Evolutionary conservation across 1,140 invertebrate species (phyloP), one percentile per base, ranked within the genome.

Genomic region (Copidosoma floridanum): DNA sequence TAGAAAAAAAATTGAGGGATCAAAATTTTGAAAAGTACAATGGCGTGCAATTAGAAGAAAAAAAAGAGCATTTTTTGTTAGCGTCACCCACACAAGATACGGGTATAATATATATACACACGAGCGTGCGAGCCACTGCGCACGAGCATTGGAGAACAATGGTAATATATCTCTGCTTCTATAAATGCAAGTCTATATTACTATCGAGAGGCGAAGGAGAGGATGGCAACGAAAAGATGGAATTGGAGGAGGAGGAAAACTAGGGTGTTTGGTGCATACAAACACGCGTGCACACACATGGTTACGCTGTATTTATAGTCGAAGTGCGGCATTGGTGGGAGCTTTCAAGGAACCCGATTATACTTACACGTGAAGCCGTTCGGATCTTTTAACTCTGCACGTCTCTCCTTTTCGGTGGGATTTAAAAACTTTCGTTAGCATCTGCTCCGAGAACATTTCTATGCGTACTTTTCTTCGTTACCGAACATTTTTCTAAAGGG

Each of bases 121-220:
- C 16, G 41, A 18, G 26, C 27, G 40, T 20, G 27, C 35, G 27
- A 21, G n/a, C 35, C 50, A 32, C 12, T 23, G 20, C 47, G 43
- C 52, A 40, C 55, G 26, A 32, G 29, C 54, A 56, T 43, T 50
- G 57, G 46, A 57, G 40, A 56, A 56, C 52, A 63, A 50, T 57
- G 57, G 55, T 63, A 54, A 53, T n/a, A 55, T 63, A 55, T 63
- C 55, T 53, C 54, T 63, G 55, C 61, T 63, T 57, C 55, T 56
- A 62, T 57, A 43, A 62, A 57, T 62, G 52, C 60, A 56, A 56
- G 47, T 62, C 47, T 62, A 62, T 62, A 62, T 51, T 18, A 56
- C 52, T 51, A 52, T 51, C 53, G 32, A 37, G 24, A 29, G 18
- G 12, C 2, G 27, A 52, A 12, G 12, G 20, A 27, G n/a, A 12